These are phyloP conservation scores for Ctenoplectra terminalis DNA, from an alignment of 1,140 invertebrate genomes.

Conservation along the genomic window DNA sequence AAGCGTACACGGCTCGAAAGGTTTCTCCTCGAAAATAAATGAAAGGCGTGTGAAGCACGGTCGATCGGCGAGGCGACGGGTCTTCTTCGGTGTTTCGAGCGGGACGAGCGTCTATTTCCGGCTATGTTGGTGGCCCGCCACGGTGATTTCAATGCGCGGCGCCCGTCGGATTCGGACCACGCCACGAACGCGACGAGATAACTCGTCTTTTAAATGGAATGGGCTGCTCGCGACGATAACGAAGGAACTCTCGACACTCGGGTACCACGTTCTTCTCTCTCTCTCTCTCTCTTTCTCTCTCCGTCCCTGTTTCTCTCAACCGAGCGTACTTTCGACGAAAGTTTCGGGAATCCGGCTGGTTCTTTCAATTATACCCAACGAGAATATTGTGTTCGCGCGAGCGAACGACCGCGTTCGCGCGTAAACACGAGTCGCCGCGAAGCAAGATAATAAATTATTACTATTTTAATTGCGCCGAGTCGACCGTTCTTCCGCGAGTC, in stretches of 20 bases:
- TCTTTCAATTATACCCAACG: slow-evolving; percentile 57
- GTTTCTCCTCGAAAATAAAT: slow-evolving; percentile 29
- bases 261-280: too few species aligned
- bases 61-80: background rate
- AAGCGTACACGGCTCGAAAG: background rate
- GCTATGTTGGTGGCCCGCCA: slow-evolving; percentile 33
- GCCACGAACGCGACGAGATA: slow-evolving; percentile 46
- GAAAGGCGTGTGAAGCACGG: background rate
- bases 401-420: slow-evolving; percentile 8
- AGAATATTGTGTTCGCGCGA: slow-evolving; percentile 18
- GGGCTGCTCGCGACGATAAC: slow-evolving; percentile 30
- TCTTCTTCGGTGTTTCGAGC: background rate
- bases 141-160: slow-evolving; percentile 78
- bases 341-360: background rate
- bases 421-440: slow-evolving; percentile 62
- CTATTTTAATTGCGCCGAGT: slow-evolving; percentile 66
- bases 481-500: slow-evolving; percentile 59
- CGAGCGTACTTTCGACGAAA: too few species aligned
- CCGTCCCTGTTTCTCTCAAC: too few species aligned
- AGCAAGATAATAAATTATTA: slow-evolving; percentile 69
- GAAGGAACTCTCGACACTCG: background rate
- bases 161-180: slow-evolving; percentile 74
- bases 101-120: slow-evolving; percentile 31
- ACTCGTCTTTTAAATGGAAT: slow-evolving; percentile 25
- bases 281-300: too few species aligned